These are phyloP conservation scores for Phaethornis superciliosus DNA, from an alignment of 2,113 vertebrate species.

Conservation along the genomic window DNA sequence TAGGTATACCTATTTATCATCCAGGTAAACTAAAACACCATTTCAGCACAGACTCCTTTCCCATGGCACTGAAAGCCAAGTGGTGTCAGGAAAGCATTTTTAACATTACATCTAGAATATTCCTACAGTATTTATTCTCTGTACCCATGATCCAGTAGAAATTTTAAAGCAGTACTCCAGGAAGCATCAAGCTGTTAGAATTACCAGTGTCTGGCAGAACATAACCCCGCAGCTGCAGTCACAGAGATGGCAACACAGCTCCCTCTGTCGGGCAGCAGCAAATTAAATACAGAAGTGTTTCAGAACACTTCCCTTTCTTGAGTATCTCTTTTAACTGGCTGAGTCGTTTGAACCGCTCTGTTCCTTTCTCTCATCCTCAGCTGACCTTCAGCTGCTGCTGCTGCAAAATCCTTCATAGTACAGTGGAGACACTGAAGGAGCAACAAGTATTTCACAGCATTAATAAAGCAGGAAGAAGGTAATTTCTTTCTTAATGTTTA, in stretches of 20 bases:
- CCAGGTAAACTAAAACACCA: neutral
- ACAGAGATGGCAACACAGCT: neutral
- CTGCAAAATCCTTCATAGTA: neutral
- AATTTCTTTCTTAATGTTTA: neutral
- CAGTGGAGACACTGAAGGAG: neutral
- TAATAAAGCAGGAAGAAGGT: neutral
- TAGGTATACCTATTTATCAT: too few relatives aligned
- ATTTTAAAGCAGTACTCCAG: neutral
- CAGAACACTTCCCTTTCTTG: neutral
- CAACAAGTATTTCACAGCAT: neutral
- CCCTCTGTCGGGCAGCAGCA: conserved; percentile 16
- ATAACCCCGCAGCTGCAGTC: neutral
- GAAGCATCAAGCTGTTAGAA: neutral
- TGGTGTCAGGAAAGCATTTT: neutral
- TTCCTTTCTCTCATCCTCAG: neutral
- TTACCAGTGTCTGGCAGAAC: neutral
- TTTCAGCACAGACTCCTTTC: neutral
- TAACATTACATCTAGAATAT: neutral
- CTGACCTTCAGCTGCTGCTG: neutral
- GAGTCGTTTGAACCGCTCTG: neutral
- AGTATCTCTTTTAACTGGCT: neutral
- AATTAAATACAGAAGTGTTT: neutral
- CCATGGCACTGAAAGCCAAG: neutral
- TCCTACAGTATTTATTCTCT: neutral
- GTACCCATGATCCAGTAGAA: neutral